phyloP scores from a whole-genome alignment of 2,113 vertebrate species.

The Lipophrys pholis region DNA sequence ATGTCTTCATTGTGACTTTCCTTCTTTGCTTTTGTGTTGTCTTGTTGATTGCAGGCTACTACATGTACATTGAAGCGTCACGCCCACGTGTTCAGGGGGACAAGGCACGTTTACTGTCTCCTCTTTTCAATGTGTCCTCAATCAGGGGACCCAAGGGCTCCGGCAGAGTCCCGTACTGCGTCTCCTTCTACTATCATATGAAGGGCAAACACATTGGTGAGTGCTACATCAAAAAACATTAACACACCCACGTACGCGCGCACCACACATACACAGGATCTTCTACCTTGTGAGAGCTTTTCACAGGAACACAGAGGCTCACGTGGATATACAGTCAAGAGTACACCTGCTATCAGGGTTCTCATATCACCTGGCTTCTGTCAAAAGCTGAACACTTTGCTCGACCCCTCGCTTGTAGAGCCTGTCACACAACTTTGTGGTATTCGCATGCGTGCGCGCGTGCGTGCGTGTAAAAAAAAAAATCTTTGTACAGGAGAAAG shows the following conservation, averaged over 20 bases:
- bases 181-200: slow-evolving; percentile 99
- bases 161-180: slow-evolving; percentile 93
- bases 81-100: slow-evolving; percentile 89
- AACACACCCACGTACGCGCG: background rate
- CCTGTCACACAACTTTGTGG: slow-evolving; percentile 27
- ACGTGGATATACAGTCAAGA: background rate
- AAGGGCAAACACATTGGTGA: slow-evolving; percentile 98
- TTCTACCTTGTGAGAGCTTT: background rate
- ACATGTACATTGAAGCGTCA: slow-evolving; percentile 98
- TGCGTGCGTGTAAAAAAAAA: background rate
- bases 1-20: background rate
- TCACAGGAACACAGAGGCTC: slow-evolving; percentile 1
- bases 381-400: slow-evolving; percentile 38
- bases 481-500: no score
- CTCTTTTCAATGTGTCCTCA: slow-evolving; percentile 92
- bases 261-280: background rate
- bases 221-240: slow-evolving; percentile 47
- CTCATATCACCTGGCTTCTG: slow-evolving; percentile 21
- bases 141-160: slow-evolving; percentile 79
- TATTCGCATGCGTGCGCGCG: slow-evolving; percentile 9
- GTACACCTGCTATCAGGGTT: slow-evolving; percentile 7
- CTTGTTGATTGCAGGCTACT: slow-evolving; percentile 87
- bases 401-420: slow-evolving; percentile 45
- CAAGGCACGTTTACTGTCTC: slow-evolving; percentile 93
- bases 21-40: background rate